Conservation (phyloP, 2,888 invertebrate genomes). For the Epistrophe grossulariae region DNA sequence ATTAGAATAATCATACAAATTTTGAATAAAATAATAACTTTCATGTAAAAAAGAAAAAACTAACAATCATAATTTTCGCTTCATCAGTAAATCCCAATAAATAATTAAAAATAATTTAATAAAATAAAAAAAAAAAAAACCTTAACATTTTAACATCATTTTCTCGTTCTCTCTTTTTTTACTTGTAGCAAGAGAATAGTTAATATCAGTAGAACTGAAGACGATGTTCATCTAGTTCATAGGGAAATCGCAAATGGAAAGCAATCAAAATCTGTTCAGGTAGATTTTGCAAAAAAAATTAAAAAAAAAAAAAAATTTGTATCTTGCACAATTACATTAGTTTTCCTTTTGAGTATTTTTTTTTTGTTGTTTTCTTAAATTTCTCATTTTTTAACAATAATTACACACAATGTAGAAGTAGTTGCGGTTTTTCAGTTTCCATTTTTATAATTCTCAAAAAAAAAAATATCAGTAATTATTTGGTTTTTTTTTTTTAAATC, state of each 20-base stretch:
- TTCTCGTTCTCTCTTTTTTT: slow-evolving; percentile 73
- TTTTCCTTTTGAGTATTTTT: slow-evolving; percentile 65
- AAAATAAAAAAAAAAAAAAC: slow-evolving; percentile 55
- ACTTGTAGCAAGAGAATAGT: slow-evolving; percentile 89
- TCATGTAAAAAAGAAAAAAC: background rate
- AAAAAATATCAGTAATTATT: slow-evolving; percentile 42
- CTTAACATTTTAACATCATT: slow-evolving; percentile 70
- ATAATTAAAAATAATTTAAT: slow-evolving; percentile 12
- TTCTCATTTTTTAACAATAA: slow-evolving; percentile 28
- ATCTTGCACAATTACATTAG: slow-evolving; percentile 73
- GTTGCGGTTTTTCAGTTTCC: slow-evolving; percentile 54
- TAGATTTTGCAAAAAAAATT: slow-evolving; percentile 82
- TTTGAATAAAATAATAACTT: background rate
- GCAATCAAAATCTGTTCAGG: slow-evolving; percentile 91
- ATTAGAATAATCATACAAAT: background rate
- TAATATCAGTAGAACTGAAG: slow-evolving; percentile 90
- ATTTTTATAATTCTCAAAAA: slow-evolving; percentile 22
- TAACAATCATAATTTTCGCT: slow-evolving; percentile 54
- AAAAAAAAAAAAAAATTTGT: slow-evolving; percentile 31
- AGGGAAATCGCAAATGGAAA: slow-evolving; percentile 88
- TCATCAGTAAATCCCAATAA: slow-evolving; percentile 46
- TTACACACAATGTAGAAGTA: slow-evolving; percentile 49
- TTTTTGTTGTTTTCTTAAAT: slow-evolving; percentile 30
- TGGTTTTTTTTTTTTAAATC: slow-evolving; percentile 51
- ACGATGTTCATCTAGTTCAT: slow-evolving; percentile 90